Percentiles rank a stretch among this genome's conserved stretches.
Evolutionary conservation across 2,888 invertebrate species (phyloP).

Genomic region (Caenorhabditis sp.): DNA sequence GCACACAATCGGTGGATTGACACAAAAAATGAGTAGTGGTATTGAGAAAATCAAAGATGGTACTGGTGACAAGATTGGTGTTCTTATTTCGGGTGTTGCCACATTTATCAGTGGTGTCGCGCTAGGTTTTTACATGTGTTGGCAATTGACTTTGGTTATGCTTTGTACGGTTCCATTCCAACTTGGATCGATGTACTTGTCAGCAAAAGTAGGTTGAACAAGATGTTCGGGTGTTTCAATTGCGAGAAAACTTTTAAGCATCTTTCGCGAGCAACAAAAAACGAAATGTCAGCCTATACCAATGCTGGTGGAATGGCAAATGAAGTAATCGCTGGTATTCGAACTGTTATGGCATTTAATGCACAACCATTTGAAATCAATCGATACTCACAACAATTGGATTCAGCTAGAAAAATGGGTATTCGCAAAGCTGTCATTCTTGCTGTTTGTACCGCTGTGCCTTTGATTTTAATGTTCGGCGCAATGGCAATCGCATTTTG

Average conservation of each 20-base stretch:
- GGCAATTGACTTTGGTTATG: conserved; percentile 66
- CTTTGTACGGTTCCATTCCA: conserved; percentile 70
- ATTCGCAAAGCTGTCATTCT: conserved; percentile 69
- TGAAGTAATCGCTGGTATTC: conserved; percentile 70
- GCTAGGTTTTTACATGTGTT: conserved; percentile 57
- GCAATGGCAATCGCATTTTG: conserved; percentile 70
- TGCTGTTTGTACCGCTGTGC: conserved; percentile 49
- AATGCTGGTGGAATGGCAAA: conserved; percentile 71
- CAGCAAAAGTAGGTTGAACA: conserved; percentile 69
- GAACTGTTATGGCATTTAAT: conserved; percentile 68
- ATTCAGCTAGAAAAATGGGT: conserved; percentile 68
- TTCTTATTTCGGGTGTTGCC: conserved; percentile 54
- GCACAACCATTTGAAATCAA: conserved; percentile 65
- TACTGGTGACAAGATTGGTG: conserved; percentile 61
- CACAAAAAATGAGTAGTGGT: conserved; percentile 72
- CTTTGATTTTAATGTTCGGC: conserved; percentile 71
- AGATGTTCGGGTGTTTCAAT: no score
- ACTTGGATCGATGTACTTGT: conserved; percentile 69
- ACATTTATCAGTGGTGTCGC: conserved; percentile 58
- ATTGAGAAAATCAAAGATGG: conserved; percentile 68
- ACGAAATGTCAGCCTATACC: conserved; percentile 72
- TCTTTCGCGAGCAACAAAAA: conserved; percentile 72
- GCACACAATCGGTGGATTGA: conserved; percentile 73
- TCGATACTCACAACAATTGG: conserved; percentile 58
- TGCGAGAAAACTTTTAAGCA: conserved; percentile 61